Evolutionary conservation across 2,888 invertebrate species (phyloP), one percentile per base, ranked within the genome.

Genomic region (Phrixothrix hirtus): DNA sequence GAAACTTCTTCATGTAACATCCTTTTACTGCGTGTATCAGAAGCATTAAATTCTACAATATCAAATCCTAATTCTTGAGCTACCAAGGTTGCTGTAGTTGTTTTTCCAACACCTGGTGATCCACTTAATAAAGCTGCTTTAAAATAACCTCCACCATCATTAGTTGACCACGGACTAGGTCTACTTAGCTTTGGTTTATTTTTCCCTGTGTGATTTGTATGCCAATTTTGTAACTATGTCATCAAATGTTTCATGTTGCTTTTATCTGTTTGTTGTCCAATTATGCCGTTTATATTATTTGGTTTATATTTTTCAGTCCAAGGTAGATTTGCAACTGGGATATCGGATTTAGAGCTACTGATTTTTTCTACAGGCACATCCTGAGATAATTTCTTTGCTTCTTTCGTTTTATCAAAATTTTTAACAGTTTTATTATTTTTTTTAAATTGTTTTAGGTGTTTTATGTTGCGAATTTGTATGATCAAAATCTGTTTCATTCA

Each of bases 241-340:
- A 84, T 77, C 44, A 99, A 78, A 72, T 97, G 98, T 61, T 85
- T 87, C 38, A 92, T 91, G 76, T 90, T 91, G 70, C 96, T 96
- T 37, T 85, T 86, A 1, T 93, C 88, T 0, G 92, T 93, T 62
- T 90, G 89, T 72, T 98, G 98, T 0, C 99, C 99, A 62, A 99
- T 90, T 44, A 99, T 88, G 60, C 90, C 85, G 69, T 91, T 95
- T 14, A 92, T 74, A 36, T 76, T 81, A 41, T 80, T 83, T 0
- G 98, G 98, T 71, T 92, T 92, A 71, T 98, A 94, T 73, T 95
- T 97, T 61, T 98, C 98, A 0, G 96, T 95, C 89, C 94, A 93
- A 73, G 82, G 74, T 62, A 85, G 66, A 57, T 75, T 69, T n/a
- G n/a, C n/a, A n/a, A n/a, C n/a, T n/a, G n/a, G n/a, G n/a, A n/a